A percentile compares a stretch with the other conserved stretches of the same genome.
phyloP scores from a whole-genome alignment of 2,888 invertebrate genomes.

The Ormyrus pomaceus region DNA sequence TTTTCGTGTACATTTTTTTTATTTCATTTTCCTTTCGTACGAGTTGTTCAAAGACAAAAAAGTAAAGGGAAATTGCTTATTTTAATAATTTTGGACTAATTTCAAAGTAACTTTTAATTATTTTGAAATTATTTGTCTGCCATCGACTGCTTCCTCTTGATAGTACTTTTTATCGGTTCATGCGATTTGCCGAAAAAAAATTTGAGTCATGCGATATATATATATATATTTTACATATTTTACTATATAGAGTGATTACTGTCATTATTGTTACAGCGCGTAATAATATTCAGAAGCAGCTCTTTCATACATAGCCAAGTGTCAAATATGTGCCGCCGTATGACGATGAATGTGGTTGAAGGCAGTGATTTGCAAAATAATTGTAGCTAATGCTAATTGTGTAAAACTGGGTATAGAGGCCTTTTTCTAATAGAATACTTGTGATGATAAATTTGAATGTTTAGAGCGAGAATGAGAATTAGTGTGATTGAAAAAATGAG shows the following conservation, averaged over 20 bases:
- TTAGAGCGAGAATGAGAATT: slow-evolving; percentile 5
- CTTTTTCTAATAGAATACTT: slow-evolving; percentile 62
- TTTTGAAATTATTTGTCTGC: slow-evolving; percentile 52
- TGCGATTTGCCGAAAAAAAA: slow-evolving; percentile 38
- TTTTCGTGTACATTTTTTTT: slow-evolving; percentile 39
- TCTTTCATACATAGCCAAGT: slow-evolving; percentile 54
- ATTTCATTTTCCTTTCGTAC: slow-evolving; percentile 23
- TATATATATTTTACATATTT: slow-evolving; percentile 53
- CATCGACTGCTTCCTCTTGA: slow-evolving; percentile 52
- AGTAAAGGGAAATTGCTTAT: slow-evolving; percentile 20
- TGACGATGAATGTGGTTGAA: slow-evolving; percentile 47
- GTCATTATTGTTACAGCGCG: slow-evolving; percentile 45
- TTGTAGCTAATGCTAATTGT: slow-evolving; percentile 56
- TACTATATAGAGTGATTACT: slow-evolving; percentile 43
- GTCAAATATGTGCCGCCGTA: slow-evolving; percentile 52
- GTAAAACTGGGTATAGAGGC: slow-evolving; percentile 64
- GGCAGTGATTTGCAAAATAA: slow-evolving; percentile 47
- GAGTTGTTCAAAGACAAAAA: slow-evolving; percentile 15
- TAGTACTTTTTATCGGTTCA: slow-evolving; percentile 37
- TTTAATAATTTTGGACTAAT: slow-evolving; percentile 42
- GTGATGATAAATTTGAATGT: slow-evolving; percentile 43
- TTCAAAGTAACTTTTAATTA: slow-evolving; percentile 42
- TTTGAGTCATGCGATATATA: slow-evolving; percentile 49
- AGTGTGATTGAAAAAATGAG: slow-evolving; percentile 25
- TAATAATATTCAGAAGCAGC: slow-evolving; percentile 53